Base-by-base conservation (phyloP, 2,888 invertebrate genomes). In the Entomobrya multifasciata region DNA sequence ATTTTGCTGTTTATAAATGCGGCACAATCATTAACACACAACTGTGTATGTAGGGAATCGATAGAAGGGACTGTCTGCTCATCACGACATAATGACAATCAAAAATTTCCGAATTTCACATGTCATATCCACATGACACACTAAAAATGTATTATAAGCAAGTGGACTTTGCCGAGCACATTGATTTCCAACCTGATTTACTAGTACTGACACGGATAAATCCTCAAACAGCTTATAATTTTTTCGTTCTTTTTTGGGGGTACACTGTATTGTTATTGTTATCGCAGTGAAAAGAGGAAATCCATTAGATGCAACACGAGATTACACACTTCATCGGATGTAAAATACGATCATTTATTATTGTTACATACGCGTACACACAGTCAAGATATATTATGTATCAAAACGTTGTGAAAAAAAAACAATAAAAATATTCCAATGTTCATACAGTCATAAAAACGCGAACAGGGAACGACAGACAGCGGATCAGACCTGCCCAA, bases 261-360 rank as follows among this genome's bases (percentile, higher is more conserved):
- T 25, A 20, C 44, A 41, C 22, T 44, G 15, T 15, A 20, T 5
- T 44, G 20, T 67, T n/a, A n/a, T 17, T 44, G 44, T 44, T 67
- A 44, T 67, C 27, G 6, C 49, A 6, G 17, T 1, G 49, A 27
- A 62, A 30, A 72, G 47, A 67, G 72, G 70, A 78, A 67, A 25
- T 60, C 81, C 72, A 81, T 81, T 81, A 81, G 81, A 81, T 81
- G 72, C 81, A 57, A 81, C 81, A 72, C 81, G 81, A 81, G 81
- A 81, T 81, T 60, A 44, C 47, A 70, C 80, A 55, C 44, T 41
- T 67, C 70, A 47, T 62, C 30, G 62, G 62, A 62, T 30, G n/a
- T n/a, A 62, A 30, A 62, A 62, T 30, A 62, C 27, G 62, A 62
- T 62, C 62, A 62, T 62, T 62, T 62, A 62, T 60, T 60, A 60